Evolutionary conservation across 1,140 invertebrate genomes (phyloP), one percentile per base, ranked within the genome.

Genomic region (Mizuhopecten yessoensis): DNA sequence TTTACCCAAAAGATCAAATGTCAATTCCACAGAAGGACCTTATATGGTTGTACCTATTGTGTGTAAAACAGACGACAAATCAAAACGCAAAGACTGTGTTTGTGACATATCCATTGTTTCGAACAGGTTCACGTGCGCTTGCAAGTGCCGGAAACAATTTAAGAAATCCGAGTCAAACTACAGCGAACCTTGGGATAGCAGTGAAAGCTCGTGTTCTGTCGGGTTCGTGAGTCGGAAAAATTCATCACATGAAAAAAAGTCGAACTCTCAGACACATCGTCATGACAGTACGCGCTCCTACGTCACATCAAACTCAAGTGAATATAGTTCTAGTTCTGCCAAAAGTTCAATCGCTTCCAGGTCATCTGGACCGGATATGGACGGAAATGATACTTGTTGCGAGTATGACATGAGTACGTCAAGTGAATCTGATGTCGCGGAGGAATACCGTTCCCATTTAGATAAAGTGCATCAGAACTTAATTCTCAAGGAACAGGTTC

Each of bases 391-490:
- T 57, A 95, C 94, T 15, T 91, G 93, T 34, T 94, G 90, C 45
- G 95, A 95, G 87, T 95, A 93, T 88, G 95, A 95, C 90, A 90
- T 95, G 86, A 94, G 94, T 89, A 93, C 95, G 10, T 95, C 95
- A 86, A 93, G 92, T 91, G 95, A 94, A 90, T 93, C 94, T 90
- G 93, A 94, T 34, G 90, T 93, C 33, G 87, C 91, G 13, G 93
- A 88, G 57, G 92, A 91, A 86, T 95, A 95, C 88, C 93, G 94
- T 23, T 90, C 93, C 17, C 94, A 94, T 87, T 88, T 95, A 33
- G 93, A 94, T 36, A 95, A 95, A 92, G 93, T 95, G 5, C 93
- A 94, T 90, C 92, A 91, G 34, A 95, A 94, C 88, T 90, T 94
- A 17, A 92, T 92, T 90, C 88, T 95, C 33, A 94, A 94, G 90